Evolutionary conservation across 1,140 invertebrate genomes (phyloP), one percentile per base, ranked within the genome.

Genomic region (Aplysia californica): DNA sequence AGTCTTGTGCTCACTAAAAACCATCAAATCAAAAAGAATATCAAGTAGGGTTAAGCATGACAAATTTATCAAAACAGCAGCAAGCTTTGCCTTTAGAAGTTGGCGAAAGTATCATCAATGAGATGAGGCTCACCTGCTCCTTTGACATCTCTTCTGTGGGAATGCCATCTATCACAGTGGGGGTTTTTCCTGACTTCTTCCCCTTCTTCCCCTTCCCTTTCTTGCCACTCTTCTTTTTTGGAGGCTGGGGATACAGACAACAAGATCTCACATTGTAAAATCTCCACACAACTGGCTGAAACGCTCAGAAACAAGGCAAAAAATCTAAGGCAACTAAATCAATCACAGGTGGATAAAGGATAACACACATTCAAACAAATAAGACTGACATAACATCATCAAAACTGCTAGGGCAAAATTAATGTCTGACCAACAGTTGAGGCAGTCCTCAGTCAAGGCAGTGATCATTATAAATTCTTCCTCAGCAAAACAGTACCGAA

Each of bases 141-240:
- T 96, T 93, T 26, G 94, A 94, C 96, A 98, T 98, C 87, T 96
- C 94, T 21, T 95, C 94, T 29, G 96, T 96, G 50, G 96, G 94
- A 10, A 97, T 94, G 55, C 96, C 96, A 93, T 97, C 96, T 75
- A 98, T 95, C 31, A 96, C 86, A 29, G 87, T 88, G 41, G 88
- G 87, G 33, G 86, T 84, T 83, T 87, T 87, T 26, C 85, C 88
- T 55, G 83, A 86, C 78, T 89, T 90, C 80, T 89, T 89, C 61
- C 85, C 84, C 68, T 89, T 88, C 74, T 86, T 87, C 5, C 83
- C 84, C 76, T 89, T 89, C n/a, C n/a, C n/a, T n/a, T 59, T n/a
- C 91, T 87, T 87, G 18, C 84, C 84, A 73, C 85, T 85, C 80
- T 87, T 88, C 81, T 88, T 88, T 80, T 87, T 87, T 6, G 88